Evolutionary conservation across 2,797 vertebrate genomes (phyloP).

Genomic region (Alca torda): DNA sequence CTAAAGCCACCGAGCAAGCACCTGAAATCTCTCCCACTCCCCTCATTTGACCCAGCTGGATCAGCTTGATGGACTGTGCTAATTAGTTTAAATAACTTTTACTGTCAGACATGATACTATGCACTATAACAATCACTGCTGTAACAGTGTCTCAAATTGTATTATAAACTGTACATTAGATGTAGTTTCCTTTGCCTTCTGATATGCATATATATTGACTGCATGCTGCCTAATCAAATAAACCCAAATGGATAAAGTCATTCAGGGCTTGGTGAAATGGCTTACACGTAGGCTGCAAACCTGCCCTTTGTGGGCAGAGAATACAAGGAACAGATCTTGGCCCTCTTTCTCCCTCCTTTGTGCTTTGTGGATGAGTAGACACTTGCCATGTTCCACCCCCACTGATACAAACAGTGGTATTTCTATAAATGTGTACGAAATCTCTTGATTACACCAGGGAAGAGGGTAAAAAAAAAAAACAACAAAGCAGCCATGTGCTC

Average conservation of each 20-base stretch:
- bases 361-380: not conserved
- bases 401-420: not conserved
- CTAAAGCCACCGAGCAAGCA: conserved; percentile 8
- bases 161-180: not conserved
- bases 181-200: conserved; percentile 16
- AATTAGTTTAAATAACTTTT: conserved; percentile 62
- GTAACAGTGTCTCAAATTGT: not conserved
- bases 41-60: conserved; percentile 25
- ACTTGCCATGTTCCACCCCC: not conserved
- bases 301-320: not conserved
- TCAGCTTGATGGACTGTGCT: conserved; percentile 38
- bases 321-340: not conserved
- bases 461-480: not conserved
- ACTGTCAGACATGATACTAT: conserved; percentile 17
- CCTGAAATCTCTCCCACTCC: not conserved
- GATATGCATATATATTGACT: not conserved
- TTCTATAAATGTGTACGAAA: not conserved
- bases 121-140: not conserved
- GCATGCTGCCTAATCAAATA: conserved; percentile 11
- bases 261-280: not conserved
- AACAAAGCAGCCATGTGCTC: not conserved
- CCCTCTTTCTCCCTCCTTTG: not conserved
- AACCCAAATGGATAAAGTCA: not conserved
- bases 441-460: not conserved
- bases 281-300: accelerated